These are phyloP conservation scores for Ivindomyrus marchei DNA, from an alignment of 2,113 vertebrate genomes.

Conservation along the genomic window DNA sequence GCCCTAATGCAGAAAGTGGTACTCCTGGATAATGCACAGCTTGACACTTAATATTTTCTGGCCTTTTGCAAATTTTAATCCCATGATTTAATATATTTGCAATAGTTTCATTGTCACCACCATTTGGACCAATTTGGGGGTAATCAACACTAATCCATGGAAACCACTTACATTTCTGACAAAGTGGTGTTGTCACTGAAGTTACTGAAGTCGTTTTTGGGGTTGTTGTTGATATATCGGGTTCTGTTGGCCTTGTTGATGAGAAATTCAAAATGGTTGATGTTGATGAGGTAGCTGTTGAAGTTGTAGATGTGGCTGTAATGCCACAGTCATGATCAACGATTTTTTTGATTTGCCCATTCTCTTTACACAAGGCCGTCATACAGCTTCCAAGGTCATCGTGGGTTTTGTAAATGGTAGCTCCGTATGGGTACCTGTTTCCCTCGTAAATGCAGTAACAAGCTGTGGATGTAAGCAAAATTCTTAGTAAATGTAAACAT, in stretches of 20 bases:
- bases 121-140: constrained; percentile 35
- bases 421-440: constrained; percentile 46
- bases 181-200: neutral
- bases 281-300: constrained; percentile 27
- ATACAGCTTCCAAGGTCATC: constrained; percentile 75
- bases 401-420: constrained; percentile 69
- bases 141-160: constrained; percentile 48
- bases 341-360: constrained; percentile 58
- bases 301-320: constrained; percentile 31
- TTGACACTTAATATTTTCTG: constrained; percentile 41
- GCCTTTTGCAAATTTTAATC: constrained; percentile 43
- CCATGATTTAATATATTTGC: constrained; percentile 34
- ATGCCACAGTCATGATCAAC: constrained; percentile 5
- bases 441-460: constrained; percentile 69
- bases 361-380: constrained; percentile 58
- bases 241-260: constrained; percentile 27
- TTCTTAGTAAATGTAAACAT: neutral
- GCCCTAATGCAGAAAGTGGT: constrained; percentile 33
- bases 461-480: constrained; percentile 48
- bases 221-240: neutral
- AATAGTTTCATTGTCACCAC: constrained; percentile 50
- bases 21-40: constrained; percentile 39
- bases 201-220: neutral
- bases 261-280: constrained; percentile 39
- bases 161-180: constrained; percentile 44